Evolutionary conservation across 37 sponge, comb jelly and placozoan species (phyloP).

Genomic region (Tethya wilhelma): DNA sequence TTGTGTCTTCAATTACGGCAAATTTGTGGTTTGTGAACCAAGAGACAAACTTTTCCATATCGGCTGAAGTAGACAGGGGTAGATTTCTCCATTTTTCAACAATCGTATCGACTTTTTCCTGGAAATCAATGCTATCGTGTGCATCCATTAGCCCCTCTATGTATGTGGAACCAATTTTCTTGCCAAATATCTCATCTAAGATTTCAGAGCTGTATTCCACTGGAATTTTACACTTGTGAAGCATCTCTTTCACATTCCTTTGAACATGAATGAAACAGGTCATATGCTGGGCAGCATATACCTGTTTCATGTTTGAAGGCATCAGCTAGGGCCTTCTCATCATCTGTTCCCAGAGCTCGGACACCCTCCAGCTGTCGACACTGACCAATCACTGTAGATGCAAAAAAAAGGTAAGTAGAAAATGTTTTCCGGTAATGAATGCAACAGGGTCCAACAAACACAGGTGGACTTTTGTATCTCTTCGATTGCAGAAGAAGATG

Average conservation of each 20-base stretch:
- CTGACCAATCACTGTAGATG: conserved; percentile 59
- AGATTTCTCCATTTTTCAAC: not conserved
- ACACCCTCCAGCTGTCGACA: conserved; percentile 46
- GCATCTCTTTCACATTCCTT: conserved; percentile 36
- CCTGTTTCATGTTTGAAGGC: conserved; percentile 60
- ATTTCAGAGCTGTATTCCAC: conserved; percentile 11
- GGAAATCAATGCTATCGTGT: conserved; percentile 9
- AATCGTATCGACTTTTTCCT: conserved; percentile 1
- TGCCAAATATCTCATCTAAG: conserved; percentile 53
- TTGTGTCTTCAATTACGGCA: conserved; percentile 8
- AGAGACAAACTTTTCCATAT: conserved; percentile 1
- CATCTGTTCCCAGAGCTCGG: conserved; percentile 55
- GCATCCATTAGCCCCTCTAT: conserved; percentile 45
- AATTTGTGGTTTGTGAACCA: conserved; percentile 26
- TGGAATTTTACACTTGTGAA: conserved; percentile 21
- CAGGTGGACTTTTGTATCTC: conserved; percentile 29
- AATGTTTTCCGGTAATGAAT: conserved; percentile 53
- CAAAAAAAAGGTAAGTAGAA: conserved; percentile 62
- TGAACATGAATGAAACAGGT: conserved; percentile 42
- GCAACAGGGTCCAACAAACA: conserved; percentile 44
- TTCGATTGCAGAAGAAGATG: conserved; percentile 48
- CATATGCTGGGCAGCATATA: conserved; percentile 42
- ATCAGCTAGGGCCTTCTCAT: conserved; percentile 41
- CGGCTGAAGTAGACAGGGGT: not conserved
- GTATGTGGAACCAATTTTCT: conserved; percentile 23